phyloP scores from a whole-genome alignment of 2,888 invertebrate species.

The Nesidiocoris tenuis region DNA sequence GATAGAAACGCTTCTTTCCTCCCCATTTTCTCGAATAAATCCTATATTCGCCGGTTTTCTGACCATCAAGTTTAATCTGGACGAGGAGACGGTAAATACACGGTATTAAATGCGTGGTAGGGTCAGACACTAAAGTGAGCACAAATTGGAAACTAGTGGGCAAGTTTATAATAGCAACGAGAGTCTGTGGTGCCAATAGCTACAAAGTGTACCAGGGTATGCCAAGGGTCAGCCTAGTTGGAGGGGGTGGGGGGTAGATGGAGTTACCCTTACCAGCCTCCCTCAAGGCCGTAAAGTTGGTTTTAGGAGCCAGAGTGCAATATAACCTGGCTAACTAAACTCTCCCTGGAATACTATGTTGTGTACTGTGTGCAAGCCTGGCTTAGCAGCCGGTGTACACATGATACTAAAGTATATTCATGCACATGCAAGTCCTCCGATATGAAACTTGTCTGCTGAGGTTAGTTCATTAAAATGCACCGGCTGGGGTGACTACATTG shows the following conservation, averaged over 20 bases:
- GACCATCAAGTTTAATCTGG: not conserved
- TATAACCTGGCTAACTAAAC: conserved; percentile 26
- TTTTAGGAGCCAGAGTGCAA: conserved; percentile 27
- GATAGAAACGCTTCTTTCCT: too few species aligned
- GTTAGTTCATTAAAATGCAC: not conserved
- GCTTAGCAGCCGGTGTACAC: not conserved
- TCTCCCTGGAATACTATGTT: conserved; percentile 24
- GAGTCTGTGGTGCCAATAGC: not conserved
- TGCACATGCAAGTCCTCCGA: not conserved
- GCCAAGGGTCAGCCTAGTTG: too few species aligned
- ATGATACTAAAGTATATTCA: not conserved
- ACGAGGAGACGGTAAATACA: not conserved
- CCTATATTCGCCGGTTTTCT: not conserved
- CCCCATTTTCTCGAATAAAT: too few species aligned
- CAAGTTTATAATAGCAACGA: not conserved
- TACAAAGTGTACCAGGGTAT: too few species aligned
- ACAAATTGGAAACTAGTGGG: not conserved
- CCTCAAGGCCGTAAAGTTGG: conserved; percentile 33
- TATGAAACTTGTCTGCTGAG: not conserved
- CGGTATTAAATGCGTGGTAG: not conserved
- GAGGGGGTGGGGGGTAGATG: not conserved
- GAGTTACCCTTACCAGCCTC: not conserved
- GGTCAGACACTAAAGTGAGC: not conserved
- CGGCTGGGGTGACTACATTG: too few species aligned
- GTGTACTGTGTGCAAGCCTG: not conserved